Conservation (phyloP, 2,113 vertebrate species). For the Phodopus roborovskii region DNA sequence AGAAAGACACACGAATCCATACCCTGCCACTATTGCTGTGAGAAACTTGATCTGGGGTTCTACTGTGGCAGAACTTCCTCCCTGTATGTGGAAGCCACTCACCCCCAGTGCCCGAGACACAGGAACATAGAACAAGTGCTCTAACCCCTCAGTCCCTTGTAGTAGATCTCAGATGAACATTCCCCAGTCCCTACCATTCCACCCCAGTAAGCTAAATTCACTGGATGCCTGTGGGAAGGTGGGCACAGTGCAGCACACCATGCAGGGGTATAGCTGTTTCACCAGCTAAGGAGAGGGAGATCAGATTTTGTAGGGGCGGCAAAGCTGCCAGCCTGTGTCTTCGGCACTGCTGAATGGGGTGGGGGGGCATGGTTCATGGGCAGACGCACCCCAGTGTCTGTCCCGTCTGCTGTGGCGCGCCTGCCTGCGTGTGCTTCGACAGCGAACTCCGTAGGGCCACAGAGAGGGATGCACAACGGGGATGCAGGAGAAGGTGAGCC, state of each 20-base stretch:
- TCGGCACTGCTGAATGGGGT: neutral
- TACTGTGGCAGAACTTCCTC: no score
- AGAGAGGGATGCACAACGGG: no score
- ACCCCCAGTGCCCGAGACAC: neutral
- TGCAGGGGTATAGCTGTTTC: neutral
- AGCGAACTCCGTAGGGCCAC: no score
- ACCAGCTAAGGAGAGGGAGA: neutral
- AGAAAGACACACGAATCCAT: neutral
- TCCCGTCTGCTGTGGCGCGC: neutral
- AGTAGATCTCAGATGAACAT: neutral
- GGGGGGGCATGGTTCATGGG: accelerated
- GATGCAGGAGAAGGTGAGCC: no score
- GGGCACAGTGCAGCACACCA: neutral
- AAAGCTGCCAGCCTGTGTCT: neutral
- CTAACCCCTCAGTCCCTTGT: neutral
- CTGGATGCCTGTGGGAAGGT: neutral
- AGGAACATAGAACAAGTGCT: no score
- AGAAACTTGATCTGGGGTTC: neutral
- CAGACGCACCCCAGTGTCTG: no score
- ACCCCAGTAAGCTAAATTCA: neutral
- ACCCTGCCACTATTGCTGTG: no score
- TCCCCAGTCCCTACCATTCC: no score
- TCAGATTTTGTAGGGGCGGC: neutral
- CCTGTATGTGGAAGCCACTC: accelerated
- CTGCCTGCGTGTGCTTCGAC: neutral